Conservation (phyloP, 2,888 invertebrate species). For the Zaprionus bogoriensis region DNA sequence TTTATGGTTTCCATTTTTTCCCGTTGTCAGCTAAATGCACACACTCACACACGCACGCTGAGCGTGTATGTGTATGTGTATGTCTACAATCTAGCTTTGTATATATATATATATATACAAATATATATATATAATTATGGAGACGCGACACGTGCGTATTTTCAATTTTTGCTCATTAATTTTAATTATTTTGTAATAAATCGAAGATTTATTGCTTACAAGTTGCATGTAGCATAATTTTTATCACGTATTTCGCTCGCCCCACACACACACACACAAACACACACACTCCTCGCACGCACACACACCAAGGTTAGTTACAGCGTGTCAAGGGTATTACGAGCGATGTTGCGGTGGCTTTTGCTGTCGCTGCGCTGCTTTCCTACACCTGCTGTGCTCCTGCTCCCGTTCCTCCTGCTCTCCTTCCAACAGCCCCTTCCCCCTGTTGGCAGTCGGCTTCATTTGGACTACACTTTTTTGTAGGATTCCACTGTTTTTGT, state of each 20-base stretch:
- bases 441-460: too few species aligned
- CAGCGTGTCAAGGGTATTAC: slow-evolving; percentile 36
- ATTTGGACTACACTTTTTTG: too few species aligned
- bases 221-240: slow-evolving; percentile 67
- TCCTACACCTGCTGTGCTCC: not conserved
- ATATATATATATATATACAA: not conserved
- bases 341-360: slow-evolving; percentile 32
- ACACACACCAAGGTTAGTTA: not conserved
- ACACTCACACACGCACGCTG: slow-evolving; percentile 11
- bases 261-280: slow-evolving; percentile 2
- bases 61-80: not conserved
- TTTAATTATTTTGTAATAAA: slow-evolving; percentile 78
- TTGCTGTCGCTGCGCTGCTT: slow-evolving; percentile 19
- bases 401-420: not conserved
- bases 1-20: slow-evolving; percentile 66
- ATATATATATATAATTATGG: slow-evolving; percentile 15
- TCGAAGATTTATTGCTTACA: slow-evolving; percentile 76
- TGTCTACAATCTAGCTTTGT: not conserved
- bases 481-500: too few species aligned
- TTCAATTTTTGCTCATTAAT: slow-evolving; percentile 77
- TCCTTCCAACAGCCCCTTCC: too few species aligned
- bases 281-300: not conserved
- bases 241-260: slow-evolving; percentile 60
- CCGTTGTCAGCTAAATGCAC: slow-evolving; percentile 24
- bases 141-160: slow-evolving; percentile 63